Evolutionary conservation across 2,888 invertebrate genomes (phyloP).

Genomic region (Limnephilus auricula): DNA sequence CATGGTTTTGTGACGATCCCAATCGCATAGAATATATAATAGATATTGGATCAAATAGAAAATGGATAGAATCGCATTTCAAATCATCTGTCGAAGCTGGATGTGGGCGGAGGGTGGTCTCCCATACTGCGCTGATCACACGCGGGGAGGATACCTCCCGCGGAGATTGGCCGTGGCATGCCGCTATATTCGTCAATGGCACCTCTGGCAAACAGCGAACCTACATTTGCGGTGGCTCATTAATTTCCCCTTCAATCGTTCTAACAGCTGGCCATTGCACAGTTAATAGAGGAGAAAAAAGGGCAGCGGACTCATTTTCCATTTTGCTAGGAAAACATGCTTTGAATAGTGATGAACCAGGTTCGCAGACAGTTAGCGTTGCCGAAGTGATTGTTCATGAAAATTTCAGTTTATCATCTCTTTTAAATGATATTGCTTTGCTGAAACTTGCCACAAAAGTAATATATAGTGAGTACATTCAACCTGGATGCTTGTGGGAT

Average conservation of each 20-base stretch:
- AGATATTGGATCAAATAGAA: slow-evolving; percentile 50
- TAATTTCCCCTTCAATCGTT: slow-evolving; percentile 42
- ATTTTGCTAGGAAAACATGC: slow-evolving; percentile 27
- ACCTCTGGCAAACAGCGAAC: background rate
- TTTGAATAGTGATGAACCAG: slow-evolving; percentile 4
- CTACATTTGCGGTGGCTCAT: slow-evolving; percentile 58
- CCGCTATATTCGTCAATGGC: slow-evolving; percentile 47
- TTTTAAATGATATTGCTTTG: slow-evolving; percentile 58
- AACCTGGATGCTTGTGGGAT: slow-evolving; percentile 61
- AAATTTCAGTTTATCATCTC: slow-evolving; percentile 38
- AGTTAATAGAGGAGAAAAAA: background rate
- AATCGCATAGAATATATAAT: background rate
- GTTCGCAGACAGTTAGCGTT: slow-evolving; percentile 20
- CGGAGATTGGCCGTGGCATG: slow-evolving; percentile 64
- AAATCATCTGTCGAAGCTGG: slow-evolving; percentile 52
- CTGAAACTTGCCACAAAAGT: slow-evolving; percentile 44
- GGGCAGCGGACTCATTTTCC: background rate
- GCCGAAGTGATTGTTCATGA: slow-evolving; percentile 55
- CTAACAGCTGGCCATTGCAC: slow-evolving; percentile 54
- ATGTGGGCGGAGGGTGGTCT: slow-evolving; percentile 56
- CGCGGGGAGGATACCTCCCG: slow-evolving; percentile 34
- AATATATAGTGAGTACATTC: slow-evolving; percentile 56
- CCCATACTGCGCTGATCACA: slow-evolving; percentile 49
- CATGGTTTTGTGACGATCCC: slow-evolving; percentile 25
- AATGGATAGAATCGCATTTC: slow-evolving; percentile 61